A percentile compares a stretch with the other conserved stretches of the same genome.
Conservation (phyloP, 2,888 invertebrate species). For the Pristionchus japonicus region DNA sequence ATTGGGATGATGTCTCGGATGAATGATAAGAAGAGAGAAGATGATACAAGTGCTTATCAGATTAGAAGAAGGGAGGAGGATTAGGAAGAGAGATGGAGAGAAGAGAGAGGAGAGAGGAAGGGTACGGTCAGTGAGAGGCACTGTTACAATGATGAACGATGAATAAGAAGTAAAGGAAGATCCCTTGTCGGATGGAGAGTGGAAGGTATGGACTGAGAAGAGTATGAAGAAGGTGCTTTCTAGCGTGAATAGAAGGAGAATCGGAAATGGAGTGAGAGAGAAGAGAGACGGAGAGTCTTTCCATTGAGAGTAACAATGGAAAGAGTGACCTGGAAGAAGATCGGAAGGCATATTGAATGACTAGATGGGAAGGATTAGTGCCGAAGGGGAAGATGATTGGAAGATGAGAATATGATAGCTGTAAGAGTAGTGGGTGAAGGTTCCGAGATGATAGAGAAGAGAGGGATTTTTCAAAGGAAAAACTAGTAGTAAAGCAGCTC, state of each 20-base stretch:
- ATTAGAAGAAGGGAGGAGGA: slow-evolving; percentile 13
- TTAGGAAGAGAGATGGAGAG: background rate
- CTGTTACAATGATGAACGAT: background rate
- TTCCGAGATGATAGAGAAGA: too few species aligned
- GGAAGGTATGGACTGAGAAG: background rate
- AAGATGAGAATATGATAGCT: background rate
- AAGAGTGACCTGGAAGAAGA: slow-evolving; percentile 14
- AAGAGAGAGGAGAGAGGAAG: background rate
- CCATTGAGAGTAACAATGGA: slow-evolving; percentile 3
- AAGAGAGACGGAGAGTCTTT: background rate
- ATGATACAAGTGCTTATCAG: slow-evolving; percentile 48
- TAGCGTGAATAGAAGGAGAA: slow-evolving; percentile 26
- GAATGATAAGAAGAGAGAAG: slow-evolving; percentile 49
- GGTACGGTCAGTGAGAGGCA: background rate
- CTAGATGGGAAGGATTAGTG: background rate
- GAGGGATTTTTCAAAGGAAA: background rate
- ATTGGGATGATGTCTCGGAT: slow-evolving; percentile 38
- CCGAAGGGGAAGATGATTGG: background rate
- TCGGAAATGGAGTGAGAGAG: slow-evolving; percentile 7
- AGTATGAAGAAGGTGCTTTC: background rate
- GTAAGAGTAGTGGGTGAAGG: too few species aligned
- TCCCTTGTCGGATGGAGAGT: too few species aligned
- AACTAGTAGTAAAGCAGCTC: background rate
- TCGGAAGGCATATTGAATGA: background rate
- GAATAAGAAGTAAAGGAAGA: background rate